A percentile compares a stretch with the other conserved stretches of the same genome.
These are phyloP conservation scores for Vidua macroura DNA, from an alignment of 2,113 vertebrate species.

Conservation along the genomic window DNA sequence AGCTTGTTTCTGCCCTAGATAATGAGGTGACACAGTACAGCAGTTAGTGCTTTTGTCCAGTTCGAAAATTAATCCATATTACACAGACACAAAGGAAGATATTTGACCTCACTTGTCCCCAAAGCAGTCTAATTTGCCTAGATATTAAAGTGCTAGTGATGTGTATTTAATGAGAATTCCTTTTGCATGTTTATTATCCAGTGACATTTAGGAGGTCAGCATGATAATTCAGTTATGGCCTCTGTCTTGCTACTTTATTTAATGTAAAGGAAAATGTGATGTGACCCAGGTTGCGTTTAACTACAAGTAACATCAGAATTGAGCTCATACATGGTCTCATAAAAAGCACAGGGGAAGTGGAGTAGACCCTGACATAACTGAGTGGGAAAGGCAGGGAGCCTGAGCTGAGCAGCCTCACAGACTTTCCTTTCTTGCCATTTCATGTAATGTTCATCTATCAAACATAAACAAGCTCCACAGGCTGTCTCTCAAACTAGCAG, in stretches of 20 bases:
- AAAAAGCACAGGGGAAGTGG: neutral
- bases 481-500: neutral
- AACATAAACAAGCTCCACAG: neutral
- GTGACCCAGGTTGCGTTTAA: slow-evolving; percentile 20
- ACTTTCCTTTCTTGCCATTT: neutral
- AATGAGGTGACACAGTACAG: slow-evolving; percentile 32
- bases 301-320: neutral
- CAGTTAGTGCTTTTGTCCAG: slow-evolving; percentile 48
- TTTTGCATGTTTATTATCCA: slow-evolving; percentile 61
- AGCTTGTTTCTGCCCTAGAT: slow-evolving; percentile 22
- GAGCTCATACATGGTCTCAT: neutral
- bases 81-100: slow-evolving; percentile 61
- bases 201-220: slow-evolving; percentile 70
- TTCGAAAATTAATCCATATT: slow-evolving; percentile 60
- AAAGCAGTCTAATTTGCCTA: slow-evolving; percentile 63
- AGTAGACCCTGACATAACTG: neutral
- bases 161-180: slow-evolving; percentile 65
- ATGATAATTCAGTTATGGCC: slow-evolving; percentile 44
- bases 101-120: slow-evolving; percentile 67
- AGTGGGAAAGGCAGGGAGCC: neutral
- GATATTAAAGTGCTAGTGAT: slow-evolving; percentile 52
- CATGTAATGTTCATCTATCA: neutral
- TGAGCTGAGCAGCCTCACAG: neutral
- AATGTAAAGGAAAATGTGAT: slow-evolving; percentile 33
- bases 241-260: slow-evolving; percentile 24